Base-by-base conservation (phyloP, 2,797 vertebrate species). In the Ptychadena robeensis region DNA sequence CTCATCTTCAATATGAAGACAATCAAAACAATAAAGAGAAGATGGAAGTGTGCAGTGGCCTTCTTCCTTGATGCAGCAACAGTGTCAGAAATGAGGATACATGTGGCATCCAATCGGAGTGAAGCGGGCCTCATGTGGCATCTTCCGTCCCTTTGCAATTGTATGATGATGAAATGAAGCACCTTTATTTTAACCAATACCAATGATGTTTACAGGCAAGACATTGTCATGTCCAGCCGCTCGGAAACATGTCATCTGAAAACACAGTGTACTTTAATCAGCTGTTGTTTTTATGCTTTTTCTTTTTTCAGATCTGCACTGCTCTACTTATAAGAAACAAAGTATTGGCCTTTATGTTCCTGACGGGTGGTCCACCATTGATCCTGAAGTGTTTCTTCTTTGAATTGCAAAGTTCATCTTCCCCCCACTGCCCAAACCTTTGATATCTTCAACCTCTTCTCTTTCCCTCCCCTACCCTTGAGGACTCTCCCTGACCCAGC, bases 1-100 rank as follows among this genome's bases (percentile, higher is more conserved):
- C 94, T 96, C 96, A 97, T 97, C 98, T 99, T 99, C 98, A 99
- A 99, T 99, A 99, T 99, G 98, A 99, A 99, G 98, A 96, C 94
- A 93, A 94, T 83, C 73, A 73, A 70, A 80, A 80, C 44, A 75
- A 75, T 68, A 73, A 80, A 80, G 37, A 85, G 78, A 94, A 95
- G 93, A 89, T 93, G 93, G 92, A 92, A 92, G 92, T 90, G 90
- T 92, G 89, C 83, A 90, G 92, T 92, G 44, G 77, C 66, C 78
- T 85, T 78, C 93, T 91, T 93, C 92, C 91, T 90, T 92, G 91
- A 92, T 92, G 94, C 94, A 94, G 94, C 94, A 94, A 92, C 94
- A 92, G 94, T 86, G 77, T 93, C 92, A 93, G 87, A 86, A 86
- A 87, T 87, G 77, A 94, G 93, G 95, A 80, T 73, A 80, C 53